These are phyloP conservation scores for Aphaenogaster floridana DNA, from an alignment of 1,140 invertebrate species.

Conservation along the genomic window DNA sequence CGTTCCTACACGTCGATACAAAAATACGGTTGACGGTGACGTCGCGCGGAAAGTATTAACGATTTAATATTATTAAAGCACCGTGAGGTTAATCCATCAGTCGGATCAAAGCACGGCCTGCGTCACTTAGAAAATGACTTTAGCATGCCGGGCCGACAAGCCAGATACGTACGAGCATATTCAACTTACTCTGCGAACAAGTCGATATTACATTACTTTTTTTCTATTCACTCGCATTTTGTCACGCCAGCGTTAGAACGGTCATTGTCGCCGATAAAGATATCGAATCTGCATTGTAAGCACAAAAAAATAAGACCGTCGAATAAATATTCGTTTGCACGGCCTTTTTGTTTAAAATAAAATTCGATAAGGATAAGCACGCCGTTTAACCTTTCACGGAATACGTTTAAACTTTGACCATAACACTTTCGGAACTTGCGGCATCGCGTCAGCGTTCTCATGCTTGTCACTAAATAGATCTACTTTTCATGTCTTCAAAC, in stretches of 20 bases:
- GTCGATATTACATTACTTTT: not conserved
- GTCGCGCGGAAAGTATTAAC: conserved; percentile 39
- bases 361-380: not conserved
- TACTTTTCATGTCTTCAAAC: conserved; percentile 14
- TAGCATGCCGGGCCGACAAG: not conserved
- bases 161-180: conserved; percentile 27
- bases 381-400: conserved; percentile 51
- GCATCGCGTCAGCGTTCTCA: conserved; percentile 1
- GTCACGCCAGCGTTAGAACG: not conserved
- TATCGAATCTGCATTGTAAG: not conserved
- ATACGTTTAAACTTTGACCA: conserved; percentile 54
- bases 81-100: conserved; percentile 69
- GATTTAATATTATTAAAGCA: conserved; percentile 68
- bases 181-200: conserved; percentile 6
- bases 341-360: conserved; percentile 38
- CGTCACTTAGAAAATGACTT: conserved; percentile 65
- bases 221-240: not conserved
- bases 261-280: not conserved
- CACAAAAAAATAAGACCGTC: not conserved
- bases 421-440: conserved; percentile 3
- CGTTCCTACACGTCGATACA: not conserved
- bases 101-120: conserved; percentile 71
- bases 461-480: conserved; percentile 33
- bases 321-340: conserved; percentile 41
- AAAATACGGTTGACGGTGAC: conserved; percentile 31